phyloP scores from a whole-genome alignment of 1,140 invertebrate species.

The Zaprionus ghesquierei region DNA sequence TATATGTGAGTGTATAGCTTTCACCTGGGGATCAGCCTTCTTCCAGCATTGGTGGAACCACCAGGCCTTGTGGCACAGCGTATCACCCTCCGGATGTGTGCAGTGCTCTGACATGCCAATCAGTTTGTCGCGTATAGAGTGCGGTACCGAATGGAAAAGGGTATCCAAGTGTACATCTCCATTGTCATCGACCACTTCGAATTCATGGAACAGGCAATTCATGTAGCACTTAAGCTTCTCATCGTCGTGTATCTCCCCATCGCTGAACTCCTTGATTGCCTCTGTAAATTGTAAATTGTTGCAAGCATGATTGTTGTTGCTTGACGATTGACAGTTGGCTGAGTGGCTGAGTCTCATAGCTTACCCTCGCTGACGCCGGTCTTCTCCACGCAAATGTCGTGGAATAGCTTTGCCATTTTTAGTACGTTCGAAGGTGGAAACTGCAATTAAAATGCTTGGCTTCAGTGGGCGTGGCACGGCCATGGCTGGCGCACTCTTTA shows the following conservation, averaged over 20 bases:
- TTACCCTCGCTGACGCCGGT: constrained; percentile 78
- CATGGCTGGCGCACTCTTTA: constrained; percentile 37
- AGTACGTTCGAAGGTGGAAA: constrained; percentile 74
- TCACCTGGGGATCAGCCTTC: constrained; percentile 76
- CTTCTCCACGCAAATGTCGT: constrained; percentile 71
- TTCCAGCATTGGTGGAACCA: constrained; percentile 83
- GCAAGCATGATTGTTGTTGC: constrained; percentile 9
- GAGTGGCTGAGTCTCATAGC: constrained; percentile 5
- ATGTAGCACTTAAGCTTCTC: constrained; percentile 77
- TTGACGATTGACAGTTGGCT: neutral
- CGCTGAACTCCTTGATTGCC: constrained; percentile 78
- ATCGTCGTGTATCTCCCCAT: constrained; percentile 76
- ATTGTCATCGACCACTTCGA: constrained; percentile 72
- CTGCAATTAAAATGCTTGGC: constrained; percentile 71
- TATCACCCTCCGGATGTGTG: constrained; percentile 71
- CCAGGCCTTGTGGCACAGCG: constrained; percentile 79
- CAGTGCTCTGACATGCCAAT: constrained; percentile 69
- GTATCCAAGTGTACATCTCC: constrained; percentile 76
- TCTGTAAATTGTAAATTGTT: constrained; percentile 31
- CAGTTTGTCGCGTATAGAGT: constrained; percentile 58
- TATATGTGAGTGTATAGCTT: no score
- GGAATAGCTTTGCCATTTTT: constrained; percentile 77
- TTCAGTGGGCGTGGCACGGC: constrained; percentile 53
- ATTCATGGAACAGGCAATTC: constrained; percentile 80
- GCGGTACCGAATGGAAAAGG: constrained; percentile 59